Evolutionary conservation across 2,113 vertebrate species (phyloP).

Genomic region (Athene noctua): DNA sequence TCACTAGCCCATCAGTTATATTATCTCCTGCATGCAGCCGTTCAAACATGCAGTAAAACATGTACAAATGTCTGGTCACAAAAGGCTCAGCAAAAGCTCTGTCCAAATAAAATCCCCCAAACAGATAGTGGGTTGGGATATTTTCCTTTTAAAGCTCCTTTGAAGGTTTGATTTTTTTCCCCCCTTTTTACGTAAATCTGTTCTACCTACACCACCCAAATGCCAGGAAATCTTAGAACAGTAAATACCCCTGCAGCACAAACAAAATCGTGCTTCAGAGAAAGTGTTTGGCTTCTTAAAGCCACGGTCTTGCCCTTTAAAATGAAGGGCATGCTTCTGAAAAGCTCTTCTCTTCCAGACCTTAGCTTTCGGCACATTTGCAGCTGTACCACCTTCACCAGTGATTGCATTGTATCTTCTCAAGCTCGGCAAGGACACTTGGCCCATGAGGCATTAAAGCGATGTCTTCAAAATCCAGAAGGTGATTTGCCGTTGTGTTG

Average conservation of each 20-base stretch:
- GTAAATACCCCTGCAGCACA: constrained; percentile 35
- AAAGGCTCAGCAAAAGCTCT: constrained; percentile 28
- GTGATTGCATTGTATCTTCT: not conserved
- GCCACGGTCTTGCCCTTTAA: not conserved
- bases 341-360: not conserved
- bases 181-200: constrained; percentile 5
- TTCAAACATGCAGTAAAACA: constrained; percentile 1
- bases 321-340: constrained; percentile 16
- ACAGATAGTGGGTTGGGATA: not conserved
- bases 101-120: constrained; percentile 30
- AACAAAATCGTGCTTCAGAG: not conserved
- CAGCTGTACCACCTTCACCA: not conserved
- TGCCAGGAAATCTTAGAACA: constrained; percentile 10
- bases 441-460: not conserved
- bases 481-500: not conserved
- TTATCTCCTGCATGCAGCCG: not conserved
- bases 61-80: constrained; percentile 1
- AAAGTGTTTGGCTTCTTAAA: not conserved
- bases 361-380: not conserved
- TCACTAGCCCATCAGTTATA: not conserved
- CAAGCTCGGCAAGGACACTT: not conserved
- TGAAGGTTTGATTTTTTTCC: not conserved
- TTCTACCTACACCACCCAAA: constrained; percentile 17
- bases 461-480: not conserved
- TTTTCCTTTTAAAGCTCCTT: constrained; percentile 30